Evolutionary conservation across 2,888 invertebrate genomes (phyloP).

Genomic region (Pristionchus exspectatus): DNA sequence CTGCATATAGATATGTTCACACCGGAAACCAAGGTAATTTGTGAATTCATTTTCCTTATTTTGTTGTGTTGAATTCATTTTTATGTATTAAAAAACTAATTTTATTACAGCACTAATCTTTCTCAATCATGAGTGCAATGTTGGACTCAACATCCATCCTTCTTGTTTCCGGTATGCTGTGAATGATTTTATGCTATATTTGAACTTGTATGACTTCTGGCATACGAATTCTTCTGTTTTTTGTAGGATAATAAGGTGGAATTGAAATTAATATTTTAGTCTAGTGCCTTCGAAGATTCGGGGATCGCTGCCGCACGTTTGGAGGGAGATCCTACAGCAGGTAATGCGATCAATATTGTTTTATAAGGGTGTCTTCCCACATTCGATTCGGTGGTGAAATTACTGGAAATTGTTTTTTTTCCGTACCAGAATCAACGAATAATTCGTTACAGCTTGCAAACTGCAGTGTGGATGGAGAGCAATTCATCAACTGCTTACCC

Average conservation of each 20-base stretch:
- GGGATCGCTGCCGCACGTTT: conserved; percentile 9
- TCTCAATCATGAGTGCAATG: conserved; percentile 25
- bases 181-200: too few relatives aligned
- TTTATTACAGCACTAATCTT: not conserved
- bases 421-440: too few relatives aligned
- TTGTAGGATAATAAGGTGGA: not conserved
- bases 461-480: not conserved
- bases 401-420: not conserved
- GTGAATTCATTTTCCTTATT: not conserved
- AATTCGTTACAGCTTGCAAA: not conserved
- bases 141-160: conserved; percentile 37
- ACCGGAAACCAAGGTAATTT: conserved; percentile 6
- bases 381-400: not conserved
- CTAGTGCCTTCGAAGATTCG: not conserved
- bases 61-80: not conserved
- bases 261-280: not conserved
- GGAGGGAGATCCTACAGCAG: conserved; percentile 39
- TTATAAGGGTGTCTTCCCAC: not conserved
- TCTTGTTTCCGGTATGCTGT: not conserved
- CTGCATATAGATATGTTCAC: not conserved
- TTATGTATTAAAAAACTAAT: not conserved
- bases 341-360: not conserved
- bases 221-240: too few relatives aligned
- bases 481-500: conserved; percentile 1
- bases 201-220: too few relatives aligned